phyloP scores from a whole-genome alignment of 30 jellyfish, hydroid and myxozoan species.

The Aurelia aurita complex sp. Pacific region DNA sequence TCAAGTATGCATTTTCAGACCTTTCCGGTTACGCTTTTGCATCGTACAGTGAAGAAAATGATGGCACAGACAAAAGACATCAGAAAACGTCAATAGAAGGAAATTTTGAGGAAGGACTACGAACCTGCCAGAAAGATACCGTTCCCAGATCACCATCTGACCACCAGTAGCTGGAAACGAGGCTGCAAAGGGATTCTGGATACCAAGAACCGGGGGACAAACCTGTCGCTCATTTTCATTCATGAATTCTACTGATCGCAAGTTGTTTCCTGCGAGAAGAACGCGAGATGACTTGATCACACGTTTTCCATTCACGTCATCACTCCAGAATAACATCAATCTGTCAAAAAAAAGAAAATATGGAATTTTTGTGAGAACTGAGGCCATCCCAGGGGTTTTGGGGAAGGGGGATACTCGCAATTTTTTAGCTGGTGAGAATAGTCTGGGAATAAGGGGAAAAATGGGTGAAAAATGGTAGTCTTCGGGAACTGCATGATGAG shows the following conservation, averaged over 20 bases:
- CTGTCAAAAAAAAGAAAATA: constrained; percentile 7
- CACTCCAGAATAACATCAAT: constrained; percentile 61
- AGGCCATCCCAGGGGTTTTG: no score
- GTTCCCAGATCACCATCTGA: constrained; percentile 60
- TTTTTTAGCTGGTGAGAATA: no score
- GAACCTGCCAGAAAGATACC: constrained; percentile 27
- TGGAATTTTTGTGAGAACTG: no score
- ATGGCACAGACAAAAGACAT: background rate
- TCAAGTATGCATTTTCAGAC: no score
- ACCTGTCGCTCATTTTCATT: constrained; percentile 15
- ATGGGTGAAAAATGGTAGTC: no score
- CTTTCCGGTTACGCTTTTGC: no score
- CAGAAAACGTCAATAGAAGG: background rate
- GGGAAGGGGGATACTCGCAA: no score
- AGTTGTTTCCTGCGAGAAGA: background rate
- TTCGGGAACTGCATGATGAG: no score
- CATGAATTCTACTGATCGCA: constrained; percentile 34
- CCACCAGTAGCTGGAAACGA: constrained; percentile 42
- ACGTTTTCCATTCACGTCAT: constrained; percentile 38
- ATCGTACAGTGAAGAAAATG: no score
- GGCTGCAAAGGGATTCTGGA: constrained; percentile 35
- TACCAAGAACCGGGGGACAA: constrained; percentile 41
- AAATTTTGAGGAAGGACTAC: background rate
- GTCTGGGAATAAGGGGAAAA: no score
- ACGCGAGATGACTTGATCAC: constrained; percentile 56